Percentiles rank a stretch among this genome's conserved stretches.
phyloP scores from a whole-genome alignment of 2,113 vertebrate genomes.

The Atlantisia rogersi region DNA sequence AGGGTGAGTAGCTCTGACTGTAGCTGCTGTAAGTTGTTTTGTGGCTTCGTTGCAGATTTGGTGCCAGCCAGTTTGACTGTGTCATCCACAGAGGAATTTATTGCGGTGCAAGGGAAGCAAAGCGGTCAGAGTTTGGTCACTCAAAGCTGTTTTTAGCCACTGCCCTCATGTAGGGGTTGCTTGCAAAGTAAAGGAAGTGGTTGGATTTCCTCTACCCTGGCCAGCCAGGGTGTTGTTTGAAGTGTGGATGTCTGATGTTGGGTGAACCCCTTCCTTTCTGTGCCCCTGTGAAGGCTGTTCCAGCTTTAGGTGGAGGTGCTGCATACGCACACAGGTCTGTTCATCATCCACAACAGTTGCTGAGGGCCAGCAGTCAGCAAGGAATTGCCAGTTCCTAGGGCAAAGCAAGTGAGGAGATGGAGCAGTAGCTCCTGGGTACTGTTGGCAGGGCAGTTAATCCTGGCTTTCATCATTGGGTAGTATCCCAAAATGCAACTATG shows the following conservation, averaged over 20 bases:
- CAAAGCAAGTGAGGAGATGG: not conserved
- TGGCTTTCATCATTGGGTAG: not conserved
- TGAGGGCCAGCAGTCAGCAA: not conserved
- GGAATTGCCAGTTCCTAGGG: not conserved
- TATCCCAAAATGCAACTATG: not conserved
- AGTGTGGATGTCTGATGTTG: not conserved
- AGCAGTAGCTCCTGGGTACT: not conserved
- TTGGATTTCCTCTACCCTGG: not conserved
- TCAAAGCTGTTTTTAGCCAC: not conserved
- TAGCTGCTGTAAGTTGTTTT: not conserved
- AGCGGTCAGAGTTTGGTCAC: not conserved
- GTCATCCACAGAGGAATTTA: not conserved
- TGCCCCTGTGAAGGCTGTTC: not conserved
- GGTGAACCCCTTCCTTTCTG: not conserved
- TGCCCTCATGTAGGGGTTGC: not conserved
- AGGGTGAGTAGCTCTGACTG: constrained; percentile 83
- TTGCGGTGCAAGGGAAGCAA: not conserved
- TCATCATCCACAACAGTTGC: accelerated
- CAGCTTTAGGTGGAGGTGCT: not conserved
- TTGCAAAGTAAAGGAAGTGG: not conserved
- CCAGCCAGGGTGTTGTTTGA: not conserved
- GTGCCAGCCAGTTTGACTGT: not conserved
- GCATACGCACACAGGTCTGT: not conserved
- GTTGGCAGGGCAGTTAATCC: not conserved
- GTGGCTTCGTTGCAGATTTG: not conserved